Percentiles rank a stretch among this genome's conserved stretches.
phyloP scores from a whole-genome alignment of 2,113 vertebrate species.

The Rostratula benghalensis region DNA sequence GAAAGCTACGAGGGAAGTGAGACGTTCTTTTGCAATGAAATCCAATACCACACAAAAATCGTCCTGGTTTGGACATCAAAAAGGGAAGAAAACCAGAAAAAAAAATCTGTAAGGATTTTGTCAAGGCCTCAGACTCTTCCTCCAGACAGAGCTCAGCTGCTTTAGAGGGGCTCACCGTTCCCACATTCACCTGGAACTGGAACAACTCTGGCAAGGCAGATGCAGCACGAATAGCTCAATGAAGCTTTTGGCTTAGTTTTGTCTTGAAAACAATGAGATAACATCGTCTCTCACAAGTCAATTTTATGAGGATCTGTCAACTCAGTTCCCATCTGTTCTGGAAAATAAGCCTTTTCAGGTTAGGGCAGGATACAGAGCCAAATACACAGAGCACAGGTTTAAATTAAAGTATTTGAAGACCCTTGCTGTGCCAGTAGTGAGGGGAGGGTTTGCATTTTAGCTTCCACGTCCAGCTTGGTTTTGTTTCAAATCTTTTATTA shows the following conservation, averaged over 20 bases:
- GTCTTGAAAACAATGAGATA: neutral
- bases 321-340: constrained; percentile 35
- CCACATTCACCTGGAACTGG: neutral
- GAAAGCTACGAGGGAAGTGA: neutral
- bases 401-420: neutral
- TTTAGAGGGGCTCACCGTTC: neutral
- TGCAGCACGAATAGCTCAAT: neutral
- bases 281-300: constrained; percentile 39
- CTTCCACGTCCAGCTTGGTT: neutral
- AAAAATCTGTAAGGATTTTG: neutral
- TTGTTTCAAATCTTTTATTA: constrained; percentile 9
- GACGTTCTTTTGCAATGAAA: neutral
- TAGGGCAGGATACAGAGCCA: neutral
- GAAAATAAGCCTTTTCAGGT: constrained; percentile 22
- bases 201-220: neutral
- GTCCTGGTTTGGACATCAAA: neutral
- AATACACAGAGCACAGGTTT: neutral
- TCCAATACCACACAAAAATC: neutral
- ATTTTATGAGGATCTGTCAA: constrained; percentile 54
- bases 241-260: constrained; percentile 38
- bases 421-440: neutral
- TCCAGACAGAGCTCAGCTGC: neutral
- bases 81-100: neutral
- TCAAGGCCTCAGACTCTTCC: neutral
- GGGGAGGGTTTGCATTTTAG: neutral